Evolutionary conservation across 2,888 invertebrate genomes (phyloP).

Genomic region (Desoria tigrina): DNA sequence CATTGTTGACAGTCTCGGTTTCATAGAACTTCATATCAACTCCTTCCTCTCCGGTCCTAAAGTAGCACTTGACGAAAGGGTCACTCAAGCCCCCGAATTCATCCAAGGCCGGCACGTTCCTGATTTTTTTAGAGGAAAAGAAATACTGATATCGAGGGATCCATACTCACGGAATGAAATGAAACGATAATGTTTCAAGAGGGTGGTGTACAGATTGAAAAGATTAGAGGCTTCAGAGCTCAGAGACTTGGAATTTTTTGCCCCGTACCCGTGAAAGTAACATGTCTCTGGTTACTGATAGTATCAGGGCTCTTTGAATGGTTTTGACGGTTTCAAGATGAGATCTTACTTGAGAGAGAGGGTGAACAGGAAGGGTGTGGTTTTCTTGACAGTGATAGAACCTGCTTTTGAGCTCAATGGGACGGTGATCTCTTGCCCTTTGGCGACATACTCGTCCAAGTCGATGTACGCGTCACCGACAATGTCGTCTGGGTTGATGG

Average conservation of each 20-base stretch:
- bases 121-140: background rate
- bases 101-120: conserved; percentile 37
- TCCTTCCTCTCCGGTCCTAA: conserved; percentile 40
- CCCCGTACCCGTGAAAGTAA: too few relatives aligned
- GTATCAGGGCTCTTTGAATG: too few relatives aligned
- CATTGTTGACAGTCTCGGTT: conserved; percentile 35
- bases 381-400: conserved; percentile 36
- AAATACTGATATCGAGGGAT: background rate
- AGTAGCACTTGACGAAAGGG: conserved; percentile 46
- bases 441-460: conserved; percentile 39
- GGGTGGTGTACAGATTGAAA: conserved; percentile 4
- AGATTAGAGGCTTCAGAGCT: conserved; percentile 1
- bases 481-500: conserved; percentile 42
- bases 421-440: conserved; percentile 29
- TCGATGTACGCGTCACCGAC: conserved; percentile 40
- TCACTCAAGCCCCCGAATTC: conserved; percentile 42
- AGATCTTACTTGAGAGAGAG: conserved; percentile 33
- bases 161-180: too few relatives aligned
- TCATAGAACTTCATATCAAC: conserved; percentile 39
- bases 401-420: conserved; percentile 38
- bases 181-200: too few relatives aligned
- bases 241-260: too few relatives aligned
- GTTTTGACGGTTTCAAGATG: too few relatives aligned
- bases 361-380: conserved; percentile 42
- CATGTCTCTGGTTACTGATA: too few relatives aligned